Evolutionary conservation across 2,113 vertebrate genomes (phyloP), one percentile per base, ranked within the genome.

Genomic region (Datnioides undecimradiatus): DNA sequence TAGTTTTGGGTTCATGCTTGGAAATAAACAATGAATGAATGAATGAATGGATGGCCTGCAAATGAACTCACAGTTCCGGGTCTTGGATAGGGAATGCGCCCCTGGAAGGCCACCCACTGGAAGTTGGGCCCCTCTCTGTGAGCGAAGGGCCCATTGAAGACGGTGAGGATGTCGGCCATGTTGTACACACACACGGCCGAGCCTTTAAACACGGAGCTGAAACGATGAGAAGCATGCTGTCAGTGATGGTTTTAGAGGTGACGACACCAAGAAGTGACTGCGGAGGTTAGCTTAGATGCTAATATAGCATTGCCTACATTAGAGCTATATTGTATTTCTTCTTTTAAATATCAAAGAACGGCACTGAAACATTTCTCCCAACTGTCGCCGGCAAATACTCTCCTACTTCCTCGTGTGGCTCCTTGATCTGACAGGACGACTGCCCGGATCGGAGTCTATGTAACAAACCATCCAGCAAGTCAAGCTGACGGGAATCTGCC

Each of bases 91-190:
- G 98, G 98, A 84, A 99, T 99, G 84, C 97, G 96, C 8, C 98
- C 97, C 91, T 99, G 98, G 90, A 97, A 99, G 25, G 97, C 96
- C 88, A 97, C 95, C 93, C 98, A 96, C 85, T 99, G 98, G 66
- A 98, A 98, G 92, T 96, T 98, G 48, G 98, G 98, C 4, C 98
- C 98, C 66, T 99, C 98, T 80, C 97, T 96, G 92, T 99, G 98
- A 14, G 98, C 98, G 80, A 99, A 99, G 8, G 98, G 98, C 13
- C 98, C 98, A 31, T 99, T 99, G 93, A 99, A 99, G 70, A 99
- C 97, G 0, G 97, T 98, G 90, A 99, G 96, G 91, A 99, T 97
- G 80, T 99, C 97, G 0, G 97, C 97, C 87, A 99, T 96, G 89
- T 97, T 98, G 91, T 99, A 99, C 17, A 97, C 96, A 43, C 98